A percentile compares a stretch with the other conserved stretches of the same genome.
Evolutionary conservation across 2,888 invertebrate genomes (phyloP).

Genomic region (Synergus laeviventris): DNA sequence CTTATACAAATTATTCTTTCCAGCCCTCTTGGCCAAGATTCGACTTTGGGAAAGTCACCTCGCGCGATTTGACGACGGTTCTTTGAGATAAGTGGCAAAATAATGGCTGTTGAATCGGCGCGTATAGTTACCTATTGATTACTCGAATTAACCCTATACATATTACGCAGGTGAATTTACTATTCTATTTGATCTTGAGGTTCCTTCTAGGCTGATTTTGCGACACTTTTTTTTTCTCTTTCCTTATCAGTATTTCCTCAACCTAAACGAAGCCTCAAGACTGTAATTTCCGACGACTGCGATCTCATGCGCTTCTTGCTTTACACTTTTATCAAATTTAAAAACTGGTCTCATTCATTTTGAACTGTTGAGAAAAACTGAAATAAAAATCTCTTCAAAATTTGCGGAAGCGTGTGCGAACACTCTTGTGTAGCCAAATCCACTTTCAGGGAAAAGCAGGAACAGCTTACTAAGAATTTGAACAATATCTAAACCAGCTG

Average conservation of each 20-base stretch:
- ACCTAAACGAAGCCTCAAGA: constrained; percentile 30
- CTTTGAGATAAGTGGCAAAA: constrained; percentile 15
- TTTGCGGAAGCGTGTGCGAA: constrained; percentile 27
- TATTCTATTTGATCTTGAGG: constrained; percentile 36
- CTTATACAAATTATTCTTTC: constrained; percentile 30
- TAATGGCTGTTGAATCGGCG: constrained; percentile 40
- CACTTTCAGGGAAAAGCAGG: constrained; percentile 8
- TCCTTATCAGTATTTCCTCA: constrained; percentile 30
- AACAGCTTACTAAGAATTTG: constrained; percentile 13
- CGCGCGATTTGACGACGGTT: constrained; percentile 45
- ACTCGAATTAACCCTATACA: constrained; percentile 45
- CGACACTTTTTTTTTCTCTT: constrained; percentile 21
- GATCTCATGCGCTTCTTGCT: constrained; percentile 28
- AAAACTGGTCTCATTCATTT: not conserved
- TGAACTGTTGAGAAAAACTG: not conserved
- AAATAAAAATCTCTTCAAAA: not conserved
- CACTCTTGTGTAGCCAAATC: not conserved
- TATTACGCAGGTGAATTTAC: constrained; percentile 46
- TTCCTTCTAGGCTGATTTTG: constrained; percentile 18
- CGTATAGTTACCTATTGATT: constrained; percentile 46
- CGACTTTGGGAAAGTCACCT: constrained; percentile 43
- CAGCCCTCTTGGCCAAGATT: constrained; percentile 1
- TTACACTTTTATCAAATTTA: not conserved
- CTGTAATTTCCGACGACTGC: not conserved
- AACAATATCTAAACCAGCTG: not conserved